Evolutionary conservation across 2,113 vertebrate genomes (phyloP).

Genomic region (Guaruba guarouba): DNA sequence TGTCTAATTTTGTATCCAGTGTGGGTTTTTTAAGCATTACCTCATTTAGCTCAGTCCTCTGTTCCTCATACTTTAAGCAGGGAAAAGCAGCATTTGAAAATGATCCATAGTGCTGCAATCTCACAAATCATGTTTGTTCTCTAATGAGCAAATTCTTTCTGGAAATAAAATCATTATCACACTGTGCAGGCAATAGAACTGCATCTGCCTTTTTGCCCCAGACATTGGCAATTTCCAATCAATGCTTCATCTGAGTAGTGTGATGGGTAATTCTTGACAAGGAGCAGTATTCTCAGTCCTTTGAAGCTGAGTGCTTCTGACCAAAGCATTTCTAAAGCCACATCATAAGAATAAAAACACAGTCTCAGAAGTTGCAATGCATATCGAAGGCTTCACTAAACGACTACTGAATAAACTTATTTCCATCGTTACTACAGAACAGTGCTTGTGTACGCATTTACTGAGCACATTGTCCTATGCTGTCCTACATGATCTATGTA

Average conservation of each 20-base stretch:
- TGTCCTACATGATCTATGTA: accelerated
- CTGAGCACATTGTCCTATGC: neutral
- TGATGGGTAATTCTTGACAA: neutral
- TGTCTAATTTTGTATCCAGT: neutral
- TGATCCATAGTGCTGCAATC: neutral
- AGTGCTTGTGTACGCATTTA: neutral
- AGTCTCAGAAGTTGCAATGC: neutral
- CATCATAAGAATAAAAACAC: neutral
- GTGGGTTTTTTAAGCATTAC: neutral
- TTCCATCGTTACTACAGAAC: neutral
- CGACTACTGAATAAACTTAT: neutral
- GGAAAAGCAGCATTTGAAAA: neutral
- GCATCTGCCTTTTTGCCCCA: neutral
- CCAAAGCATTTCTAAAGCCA: neutral
- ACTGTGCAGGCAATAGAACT: neutral
- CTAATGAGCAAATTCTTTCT: neutral
- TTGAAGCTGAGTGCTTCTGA: neutral
- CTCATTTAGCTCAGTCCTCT: neutral
- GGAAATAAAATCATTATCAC: neutral
- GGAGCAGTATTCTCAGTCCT: neutral
- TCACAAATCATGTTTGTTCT: neutral
- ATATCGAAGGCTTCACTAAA: neutral
- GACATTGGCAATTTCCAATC: neutral
- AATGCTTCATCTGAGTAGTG: neutral
- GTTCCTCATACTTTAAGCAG: neutral